Percentiles rank a stretch among this genome's conserved stretches.
These are phyloP conservation scores for Masnerella sp. DNA, from an alignment of 2,888 invertebrate species.

Conservation along the genomic window DNA sequence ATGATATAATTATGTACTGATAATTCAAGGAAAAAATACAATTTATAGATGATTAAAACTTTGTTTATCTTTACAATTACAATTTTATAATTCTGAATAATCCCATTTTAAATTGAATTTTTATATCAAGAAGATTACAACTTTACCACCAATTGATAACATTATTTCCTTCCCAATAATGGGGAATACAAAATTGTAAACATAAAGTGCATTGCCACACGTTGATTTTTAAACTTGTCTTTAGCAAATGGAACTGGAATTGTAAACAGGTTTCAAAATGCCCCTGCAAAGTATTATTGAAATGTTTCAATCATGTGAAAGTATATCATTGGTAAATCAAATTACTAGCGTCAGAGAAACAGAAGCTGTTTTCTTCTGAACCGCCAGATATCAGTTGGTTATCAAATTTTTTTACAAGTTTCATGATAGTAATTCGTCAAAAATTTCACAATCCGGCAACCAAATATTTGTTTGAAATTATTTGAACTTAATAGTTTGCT, in stretches of 20 bases:
- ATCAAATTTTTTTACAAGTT: slow-evolving; percentile 19
- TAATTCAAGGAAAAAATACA: too few relatives aligned
- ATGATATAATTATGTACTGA: too few relatives aligned
- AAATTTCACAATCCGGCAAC: slow-evolving; percentile 33
- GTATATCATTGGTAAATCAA: slow-evolving; percentile 7
- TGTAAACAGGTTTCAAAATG: slow-evolving; percentile 40
- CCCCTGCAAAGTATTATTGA: not conserved
- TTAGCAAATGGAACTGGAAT: slow-evolving; percentile 6
- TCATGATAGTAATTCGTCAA: slow-evolving; percentile 16
- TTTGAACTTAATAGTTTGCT: slow-evolving; percentile 13
- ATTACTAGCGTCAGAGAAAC: not conserved
- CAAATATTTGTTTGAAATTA: too few relatives aligned
- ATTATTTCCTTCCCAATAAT: too few relatives aligned
- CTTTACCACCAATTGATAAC: too few relatives aligned
- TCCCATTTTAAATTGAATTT: too few relatives aligned
- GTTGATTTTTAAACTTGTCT: not conserved
- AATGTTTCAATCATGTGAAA: slow-evolving; percentile 18
- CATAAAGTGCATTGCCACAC: too few relatives aligned
- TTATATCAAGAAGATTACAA: too few relatives aligned
- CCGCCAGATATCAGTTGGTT: slow-evolving; percentile 21
- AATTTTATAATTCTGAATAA: too few relatives aligned
- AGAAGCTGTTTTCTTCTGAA: slow-evolving; percentile 15
- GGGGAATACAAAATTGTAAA: too few relatives aligned
- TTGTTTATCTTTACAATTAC: too few relatives aligned
- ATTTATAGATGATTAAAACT: too few relatives aligned